phyloP scores from a whole-genome alignment of 1,140 invertebrate genomes.

The Heliconius nattereri region DNA sequence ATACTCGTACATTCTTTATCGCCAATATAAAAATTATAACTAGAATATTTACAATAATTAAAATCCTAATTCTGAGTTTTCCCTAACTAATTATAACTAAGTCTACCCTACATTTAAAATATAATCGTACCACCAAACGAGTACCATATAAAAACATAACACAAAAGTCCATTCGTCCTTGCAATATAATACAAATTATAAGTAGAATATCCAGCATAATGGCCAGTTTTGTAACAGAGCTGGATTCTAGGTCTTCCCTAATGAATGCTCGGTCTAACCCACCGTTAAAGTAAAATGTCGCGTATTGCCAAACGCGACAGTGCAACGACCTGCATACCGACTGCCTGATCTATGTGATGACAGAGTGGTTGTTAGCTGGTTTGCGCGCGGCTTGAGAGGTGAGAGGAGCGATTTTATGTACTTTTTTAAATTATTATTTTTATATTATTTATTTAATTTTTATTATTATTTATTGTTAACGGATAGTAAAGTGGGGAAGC shows the following conservation, averaged over 20 bases:
- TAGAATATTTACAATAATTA: no score
- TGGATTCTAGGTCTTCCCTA: slow-evolving; percentile 71
- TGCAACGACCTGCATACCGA: slow-evolving; percentile 73
- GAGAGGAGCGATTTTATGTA: slow-evolving; percentile 12
- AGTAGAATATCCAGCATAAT: not conserved
- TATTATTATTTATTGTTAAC: no score
- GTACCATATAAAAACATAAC: no score
- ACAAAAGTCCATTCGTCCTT: not conserved
- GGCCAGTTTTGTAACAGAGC: slow-evolving; percentile 46
- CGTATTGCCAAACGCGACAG: slow-evolving; percentile 73
- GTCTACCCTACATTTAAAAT: no score
- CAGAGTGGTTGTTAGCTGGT: slow-evolving; percentile 65
- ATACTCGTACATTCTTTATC: no score
- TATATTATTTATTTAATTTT: no score
- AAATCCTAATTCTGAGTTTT: no score
- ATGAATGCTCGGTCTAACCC: slow-evolving; percentile 62
- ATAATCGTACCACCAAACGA: no score
- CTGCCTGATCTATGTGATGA: slow-evolving; percentile 77
- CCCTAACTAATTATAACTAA: no score
- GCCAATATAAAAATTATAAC: no score
- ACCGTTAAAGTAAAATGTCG: slow-evolving; percentile 59
- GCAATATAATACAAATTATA: not conserved
- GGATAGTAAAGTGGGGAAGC: no score
- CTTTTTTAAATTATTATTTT: no score
- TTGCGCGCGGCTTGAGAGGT: slow-evolving; percentile 32